Percentiles rank a stretch among this genome's conserved stretches.
Conservation (phyloP, 2,888 invertebrate species). For the Mylabris sibirica region DNA sequence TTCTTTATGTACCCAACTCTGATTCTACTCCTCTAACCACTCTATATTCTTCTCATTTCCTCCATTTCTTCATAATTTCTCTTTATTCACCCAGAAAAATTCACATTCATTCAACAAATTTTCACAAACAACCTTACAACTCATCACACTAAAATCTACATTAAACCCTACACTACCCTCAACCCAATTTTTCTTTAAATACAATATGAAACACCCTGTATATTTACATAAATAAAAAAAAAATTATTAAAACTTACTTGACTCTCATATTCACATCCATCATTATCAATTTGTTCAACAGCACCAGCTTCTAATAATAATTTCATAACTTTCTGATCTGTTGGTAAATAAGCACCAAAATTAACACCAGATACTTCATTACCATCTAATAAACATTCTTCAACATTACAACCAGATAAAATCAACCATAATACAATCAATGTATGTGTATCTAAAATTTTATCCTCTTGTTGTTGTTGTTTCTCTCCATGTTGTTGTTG, state of each 20-base stretch:
- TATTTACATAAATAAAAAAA: too few species aligned
- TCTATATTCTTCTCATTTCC: too few species aligned
- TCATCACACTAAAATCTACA: too few species aligned
- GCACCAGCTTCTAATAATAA: conserved; percentile 80
- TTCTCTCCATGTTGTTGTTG: conserved; percentile 25
- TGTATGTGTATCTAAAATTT: conserved; percentile 68
- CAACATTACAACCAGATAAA: conserved; percentile 71
- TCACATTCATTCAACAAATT: too few species aligned
- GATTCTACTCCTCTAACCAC: too few species aligned
- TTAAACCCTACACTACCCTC: too few species aligned
- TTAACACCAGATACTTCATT: conserved; percentile 61
- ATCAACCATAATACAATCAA: conserved; percentile 80
- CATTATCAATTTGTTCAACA: conserved; percentile 63
- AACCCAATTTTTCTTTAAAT: too few species aligned
- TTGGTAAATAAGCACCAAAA: conserved; percentile 69
- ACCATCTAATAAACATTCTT: conserved; percentile 65
- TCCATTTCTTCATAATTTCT: too few species aligned
- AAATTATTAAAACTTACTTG: conserved; percentile 50
- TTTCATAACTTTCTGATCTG: conserved; percentile 74
- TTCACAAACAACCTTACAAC: too few species aligned
- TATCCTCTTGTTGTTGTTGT: background rate
- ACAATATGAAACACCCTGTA: too few species aligned
- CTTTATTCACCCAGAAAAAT: too few species aligned
- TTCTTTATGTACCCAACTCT: too few species aligned
- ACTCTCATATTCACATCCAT: conserved; percentile 59